A percentile compares a stretch with the other conserved stretches of the same genome.
Evolutionary conservation across 2,797 vertebrate genomes (phyloP).

Genomic region (Cirrhinus molitorella): DNA sequence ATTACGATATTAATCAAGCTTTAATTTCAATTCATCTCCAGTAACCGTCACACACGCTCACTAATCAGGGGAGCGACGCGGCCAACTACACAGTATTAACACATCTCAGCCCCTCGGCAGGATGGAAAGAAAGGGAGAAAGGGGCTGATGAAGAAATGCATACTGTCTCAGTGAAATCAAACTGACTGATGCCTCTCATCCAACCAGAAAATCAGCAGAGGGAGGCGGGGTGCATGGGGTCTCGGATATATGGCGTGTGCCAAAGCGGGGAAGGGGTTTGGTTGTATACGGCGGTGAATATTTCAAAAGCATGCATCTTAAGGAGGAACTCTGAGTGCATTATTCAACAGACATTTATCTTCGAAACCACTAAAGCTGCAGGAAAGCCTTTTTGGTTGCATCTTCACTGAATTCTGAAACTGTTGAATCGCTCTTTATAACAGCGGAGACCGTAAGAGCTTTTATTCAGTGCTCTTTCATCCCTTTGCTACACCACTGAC

Average conservation of each 20-base stretch:
- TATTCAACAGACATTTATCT: constrained; percentile 33
- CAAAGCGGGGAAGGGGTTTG: constrained; percentile 28
- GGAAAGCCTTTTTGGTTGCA: constrained; percentile 11
- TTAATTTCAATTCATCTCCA: constrained; percentile 78
- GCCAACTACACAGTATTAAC: constrained; percentile 79
- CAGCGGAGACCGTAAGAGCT: not conserved
- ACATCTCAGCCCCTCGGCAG: constrained; percentile 64
- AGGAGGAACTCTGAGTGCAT: constrained; percentile 21
- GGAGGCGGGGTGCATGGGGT: not conserved
- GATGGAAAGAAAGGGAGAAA: constrained; percentile 50
- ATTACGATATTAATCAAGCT: constrained; percentile 80
- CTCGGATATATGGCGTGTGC: constrained; percentile 38
- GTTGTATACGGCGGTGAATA: constrained; percentile 29
- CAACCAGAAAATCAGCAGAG: constrained; percentile 66
- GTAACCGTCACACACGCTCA: constrained; percentile 70
- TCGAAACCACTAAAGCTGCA: not conserved
- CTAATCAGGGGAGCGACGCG: constrained; percentile 76
- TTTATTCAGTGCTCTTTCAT: constrained; percentile 22
- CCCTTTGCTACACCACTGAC: not conserved
- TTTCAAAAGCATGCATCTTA: constrained; percentile 25
- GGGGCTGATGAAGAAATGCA: constrained; percentile 66
- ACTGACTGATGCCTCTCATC: constrained; percentile 68
- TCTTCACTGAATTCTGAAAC: constrained; percentile 33
- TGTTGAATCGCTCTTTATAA: constrained; percentile 2
- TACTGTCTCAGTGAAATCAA: constrained; percentile 70